Evolutionary conservation across 2,888 invertebrate genomes (phyloP).

Genomic region (Diogma glabrata): DNA sequence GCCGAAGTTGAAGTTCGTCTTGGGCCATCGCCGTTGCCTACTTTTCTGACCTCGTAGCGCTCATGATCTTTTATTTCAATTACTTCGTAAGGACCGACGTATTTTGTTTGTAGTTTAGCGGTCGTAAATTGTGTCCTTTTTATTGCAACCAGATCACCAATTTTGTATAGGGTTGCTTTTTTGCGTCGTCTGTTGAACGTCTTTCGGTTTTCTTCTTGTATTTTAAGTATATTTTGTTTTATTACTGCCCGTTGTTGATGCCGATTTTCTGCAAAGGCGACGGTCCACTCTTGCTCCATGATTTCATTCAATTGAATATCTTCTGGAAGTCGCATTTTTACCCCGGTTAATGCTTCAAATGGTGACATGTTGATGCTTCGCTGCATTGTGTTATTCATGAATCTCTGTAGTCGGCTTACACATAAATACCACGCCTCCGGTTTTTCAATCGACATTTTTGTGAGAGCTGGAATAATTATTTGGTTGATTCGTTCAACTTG

Average conservation of each 20-base stretch:
- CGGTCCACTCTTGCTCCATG: no score
- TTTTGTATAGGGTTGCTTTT: not conserved
- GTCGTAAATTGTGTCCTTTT: slow-evolving; percentile 4
- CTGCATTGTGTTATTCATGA: slow-evolving; percentile 19
- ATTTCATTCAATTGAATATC: no score
- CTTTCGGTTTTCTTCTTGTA: no score
- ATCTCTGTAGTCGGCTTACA: slow-evolving; percentile 20
- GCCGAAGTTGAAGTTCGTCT: not conserved
- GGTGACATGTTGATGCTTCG: slow-evolving; percentile 11
- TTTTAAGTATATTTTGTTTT: no score
- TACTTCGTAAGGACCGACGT: slow-evolving; percentile 6
- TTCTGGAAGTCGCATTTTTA: slow-evolving; percentile 7
- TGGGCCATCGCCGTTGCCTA: not conserved
- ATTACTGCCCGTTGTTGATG: no score
- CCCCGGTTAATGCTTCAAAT: slow-evolving; percentile 13
- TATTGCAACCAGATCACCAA: slow-evolving; percentile 1
- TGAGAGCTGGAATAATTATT: slow-evolving; percentile 25
- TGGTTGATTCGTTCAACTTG: slow-evolving; percentile 29
- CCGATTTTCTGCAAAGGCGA: no score
- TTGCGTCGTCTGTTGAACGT: slow-evolving; percentile 10
- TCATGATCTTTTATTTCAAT: not conserved
- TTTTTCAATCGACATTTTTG: slow-evolving; percentile 25
- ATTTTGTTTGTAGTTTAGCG: not conserved
- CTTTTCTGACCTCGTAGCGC: slow-evolving; percentile 2
- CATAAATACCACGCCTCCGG: slow-evolving; percentile 24